Conservation (phyloP, 2,888 invertebrate species). For the Aelia acuminata region DNA sequence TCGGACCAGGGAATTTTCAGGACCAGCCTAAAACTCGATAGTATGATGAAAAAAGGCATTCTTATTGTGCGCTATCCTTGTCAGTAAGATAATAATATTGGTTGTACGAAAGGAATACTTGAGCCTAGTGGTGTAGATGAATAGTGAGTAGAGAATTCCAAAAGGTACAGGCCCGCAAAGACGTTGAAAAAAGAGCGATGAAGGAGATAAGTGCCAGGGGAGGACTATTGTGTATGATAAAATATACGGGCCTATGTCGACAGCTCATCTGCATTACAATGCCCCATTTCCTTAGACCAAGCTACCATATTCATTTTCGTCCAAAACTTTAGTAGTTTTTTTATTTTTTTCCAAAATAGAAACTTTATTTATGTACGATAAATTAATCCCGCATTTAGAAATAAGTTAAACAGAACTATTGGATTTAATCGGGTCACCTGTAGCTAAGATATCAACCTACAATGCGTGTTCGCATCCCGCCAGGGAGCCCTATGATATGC, state of each 20-base stretch:
- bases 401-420: too few species aligned
- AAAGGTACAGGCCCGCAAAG: neutral
- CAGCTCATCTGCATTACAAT: neutral
- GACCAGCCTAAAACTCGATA: too few species aligned
- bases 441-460: too few species aligned
- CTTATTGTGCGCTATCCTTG: too few species aligned
- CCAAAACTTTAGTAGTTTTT: neutral
- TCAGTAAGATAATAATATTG: neutral
- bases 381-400: too few species aligned
- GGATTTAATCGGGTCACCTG: too few species aligned
- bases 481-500: too few species aligned
- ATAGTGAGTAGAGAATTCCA: neutral
- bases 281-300: neutral
- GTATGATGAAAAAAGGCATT: too few species aligned
- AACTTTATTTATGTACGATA: too few species aligned
- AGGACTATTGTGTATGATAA: neutral
- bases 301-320: neutral
- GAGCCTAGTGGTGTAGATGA: neutral
- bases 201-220: neutral
- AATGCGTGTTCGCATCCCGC: too few species aligned
- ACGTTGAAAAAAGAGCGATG: neutral
- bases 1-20: too few species aligned
- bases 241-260: neutral
- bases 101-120: neutral
- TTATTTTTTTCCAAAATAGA: too few species aligned